phyloP scores from a whole-genome alignment of 2,888 invertebrate genomes.

The Bellardia pandia region DNA sequence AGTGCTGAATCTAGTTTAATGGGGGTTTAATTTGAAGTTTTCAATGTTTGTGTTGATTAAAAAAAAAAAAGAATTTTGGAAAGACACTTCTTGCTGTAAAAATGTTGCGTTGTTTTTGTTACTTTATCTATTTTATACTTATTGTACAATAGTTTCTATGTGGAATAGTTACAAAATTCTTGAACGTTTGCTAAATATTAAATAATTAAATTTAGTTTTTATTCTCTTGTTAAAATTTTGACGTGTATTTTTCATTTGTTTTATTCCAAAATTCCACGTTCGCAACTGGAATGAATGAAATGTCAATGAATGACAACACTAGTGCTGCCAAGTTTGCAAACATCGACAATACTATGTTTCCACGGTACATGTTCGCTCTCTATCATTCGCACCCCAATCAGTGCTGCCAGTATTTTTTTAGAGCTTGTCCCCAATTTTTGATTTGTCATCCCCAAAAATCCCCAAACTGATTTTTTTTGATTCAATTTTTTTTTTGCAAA shows the following conservation, averaged over 20 bases:
- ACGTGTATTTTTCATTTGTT: conserved; percentile 74
- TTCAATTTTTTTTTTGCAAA: no score
- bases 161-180: conserved; percentile 13
- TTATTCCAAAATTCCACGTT: conserved; percentile 75
- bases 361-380: no score
- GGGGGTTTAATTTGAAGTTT: conserved; percentile 39
- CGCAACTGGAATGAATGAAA: conserved; percentile 57
- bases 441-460: no score
- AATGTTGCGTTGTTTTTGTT: background rate
- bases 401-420: no score
- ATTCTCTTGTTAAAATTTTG: conserved; percentile 71
- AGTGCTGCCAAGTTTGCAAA: conserved; percentile 38
- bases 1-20: background rate
- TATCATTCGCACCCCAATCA: no score
- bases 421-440: no score
- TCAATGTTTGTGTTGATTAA: conserved; percentile 51
- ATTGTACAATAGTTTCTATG: background rate
- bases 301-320: conserved; percentile 45
- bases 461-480: no score
- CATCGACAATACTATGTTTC: no score
- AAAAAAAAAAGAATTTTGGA: background rate
- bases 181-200: conserved; percentile 43
- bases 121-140: conserved; percentile 9
- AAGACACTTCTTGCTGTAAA: conserved; percentile 18
- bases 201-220: conserved; percentile 58